Percentiles rank a stretch among this genome's conserved stretches.
Conservation (phyloP, 1,140 invertebrate genomes). For the Gryllus bimaculatus region DNA sequence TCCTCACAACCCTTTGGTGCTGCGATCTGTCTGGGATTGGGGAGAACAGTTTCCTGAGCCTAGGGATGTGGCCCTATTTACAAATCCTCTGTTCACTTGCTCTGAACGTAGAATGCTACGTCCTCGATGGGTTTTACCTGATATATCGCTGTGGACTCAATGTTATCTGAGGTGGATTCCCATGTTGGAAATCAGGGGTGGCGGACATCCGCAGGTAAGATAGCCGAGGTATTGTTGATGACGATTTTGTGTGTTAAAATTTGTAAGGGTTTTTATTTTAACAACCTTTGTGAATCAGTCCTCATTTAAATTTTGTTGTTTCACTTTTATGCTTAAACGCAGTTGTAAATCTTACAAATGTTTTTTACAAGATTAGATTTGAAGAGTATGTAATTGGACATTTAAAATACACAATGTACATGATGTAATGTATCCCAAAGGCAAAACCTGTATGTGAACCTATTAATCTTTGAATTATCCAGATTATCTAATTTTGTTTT, state of each 20-base stretch:
- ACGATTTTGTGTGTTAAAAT: too few species aligned
- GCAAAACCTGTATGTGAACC: too few species aligned
- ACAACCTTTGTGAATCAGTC: not conserved
- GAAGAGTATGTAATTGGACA: conserved; percentile 17
- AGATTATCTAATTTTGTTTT: too few species aligned
- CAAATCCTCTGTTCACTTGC: conserved; percentile 55
- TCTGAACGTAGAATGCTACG: conserved; percentile 22
- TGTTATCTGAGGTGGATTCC: conserved; percentile 84
- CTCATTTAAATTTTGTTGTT: conserved; percentile 33
- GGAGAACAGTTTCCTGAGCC: conserved; percentile 64
- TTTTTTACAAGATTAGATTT: conserved; percentile 21
- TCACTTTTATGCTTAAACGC: conserved; percentile 39
- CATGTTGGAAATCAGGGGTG: conserved; percentile 66
- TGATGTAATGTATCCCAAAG: too few species aligned
- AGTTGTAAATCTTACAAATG: not conserved
- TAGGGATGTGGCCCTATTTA: conserved; percentile 63
- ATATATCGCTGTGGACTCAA: conserved; percentile 72
- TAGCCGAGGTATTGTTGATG: too few species aligned
- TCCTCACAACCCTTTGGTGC: conserved; percentile 43
- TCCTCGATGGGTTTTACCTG: conserved; percentile 42
- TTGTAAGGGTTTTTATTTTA: too few species aligned
- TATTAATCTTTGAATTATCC: too few species aligned
- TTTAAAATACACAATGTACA: conserved; percentile 15
- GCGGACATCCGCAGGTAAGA: conserved; percentile 53
- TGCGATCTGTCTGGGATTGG: conserved; percentile 77